Evolutionary conservation across 1,140 invertebrate species (phyloP), one percentile per base, ranked within the genome.

Genomic region (Drosophila elegans): DNA sequence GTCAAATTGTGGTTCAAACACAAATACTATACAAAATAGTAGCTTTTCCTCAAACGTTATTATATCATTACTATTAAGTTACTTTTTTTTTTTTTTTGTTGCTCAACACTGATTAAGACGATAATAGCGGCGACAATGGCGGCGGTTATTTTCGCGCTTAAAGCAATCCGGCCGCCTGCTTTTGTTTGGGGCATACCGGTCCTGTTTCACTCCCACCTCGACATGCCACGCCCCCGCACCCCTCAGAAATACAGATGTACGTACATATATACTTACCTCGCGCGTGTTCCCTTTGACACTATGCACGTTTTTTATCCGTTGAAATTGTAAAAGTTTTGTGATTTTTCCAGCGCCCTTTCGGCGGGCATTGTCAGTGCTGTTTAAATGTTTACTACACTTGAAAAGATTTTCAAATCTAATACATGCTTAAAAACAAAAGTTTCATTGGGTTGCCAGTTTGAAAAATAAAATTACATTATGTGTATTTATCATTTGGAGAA

Each of bases 311-410:
- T 80, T 86, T 85, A 73, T 67, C 73, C 80, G 68, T 64, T 81
- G 69, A 86, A 86, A 86, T 86, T 86, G 82, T 81, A 86, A 86
- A 86, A 86, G 69, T 86, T 86, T 81, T 78, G 69, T 66, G 56
- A 69, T 69, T 66, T 77, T 63, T 68, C 53, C 60, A 54, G 48
- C 63, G 74, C 75, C 77, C 67, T 80, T 85, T 80, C 59, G 66
- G 81, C 62, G 77, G 63, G 59, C 53, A 62, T 55, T 75, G 73
- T 75, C 68, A 59, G 64, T 29, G 54, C 56, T 55, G 68, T 64
- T 62, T 53, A 59, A 39, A 53, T 61, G 27, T 34, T 13, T 48
- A 21, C 16, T 72, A 38, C 68, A 57, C 49, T 55, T 32, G 5
- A 11, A 62, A 34, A 25, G 10, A 25, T 34, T 1, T n/a, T 7